phyloP scores from a whole-genome alignment of 1,140 invertebrate genomes.

The Pygmarrhopalites habei region DNA sequence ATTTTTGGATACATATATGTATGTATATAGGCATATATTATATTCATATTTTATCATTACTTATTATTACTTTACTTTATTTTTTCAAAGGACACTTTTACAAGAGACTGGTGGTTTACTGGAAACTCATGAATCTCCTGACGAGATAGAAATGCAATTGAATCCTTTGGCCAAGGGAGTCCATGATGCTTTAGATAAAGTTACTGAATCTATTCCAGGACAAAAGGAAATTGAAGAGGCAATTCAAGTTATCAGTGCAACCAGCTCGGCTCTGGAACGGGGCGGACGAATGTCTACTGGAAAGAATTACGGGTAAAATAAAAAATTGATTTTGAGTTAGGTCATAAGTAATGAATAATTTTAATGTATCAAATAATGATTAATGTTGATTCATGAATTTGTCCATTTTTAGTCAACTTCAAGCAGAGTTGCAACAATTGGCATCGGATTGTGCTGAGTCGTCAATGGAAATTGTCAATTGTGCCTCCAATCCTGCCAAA shows the following conservation, averaged over 20 bases:
- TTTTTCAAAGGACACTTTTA: too few relatives aligned
- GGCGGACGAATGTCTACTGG: neutral
- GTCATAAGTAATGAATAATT: too few relatives aligned
- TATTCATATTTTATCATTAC: too few relatives aligned
- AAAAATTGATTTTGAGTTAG: too few relatives aligned
- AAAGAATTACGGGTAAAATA: slow-evolving; percentile 63
- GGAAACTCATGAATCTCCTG: slow-evolving; percentile 17
- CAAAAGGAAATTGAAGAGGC: slow-evolving; percentile 83
- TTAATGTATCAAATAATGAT: neutral
- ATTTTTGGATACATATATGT: too few relatives aligned
- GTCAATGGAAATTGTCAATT: slow-evolving; percentile 46
- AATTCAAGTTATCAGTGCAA: slow-evolving; percentile 69
- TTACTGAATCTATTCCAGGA: slow-evolving; percentile 46
- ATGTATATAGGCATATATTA: too few relatives aligned
- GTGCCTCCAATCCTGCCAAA: slow-evolving; percentile 53
- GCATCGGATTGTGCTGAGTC: slow-evolving; percentile 68
- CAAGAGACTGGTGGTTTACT: slow-evolving; percentile 28
- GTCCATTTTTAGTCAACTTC: slow-evolving; percentile 57
- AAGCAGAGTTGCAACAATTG: slow-evolving; percentile 76
- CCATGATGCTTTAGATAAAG: slow-evolving; percentile 52
- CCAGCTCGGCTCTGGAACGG: slow-evolving; percentile 58
- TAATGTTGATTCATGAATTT: neutral
- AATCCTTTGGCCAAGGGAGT: slow-evolving; percentile 56
- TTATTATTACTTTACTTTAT: too few relatives aligned
- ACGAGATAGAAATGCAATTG: slow-evolving; percentile 51